These are phyloP conservation scores for Glaucomys volans DNA, from an alignment of 2,113 vertebrate species.

Conservation along the genomic window DNA sequence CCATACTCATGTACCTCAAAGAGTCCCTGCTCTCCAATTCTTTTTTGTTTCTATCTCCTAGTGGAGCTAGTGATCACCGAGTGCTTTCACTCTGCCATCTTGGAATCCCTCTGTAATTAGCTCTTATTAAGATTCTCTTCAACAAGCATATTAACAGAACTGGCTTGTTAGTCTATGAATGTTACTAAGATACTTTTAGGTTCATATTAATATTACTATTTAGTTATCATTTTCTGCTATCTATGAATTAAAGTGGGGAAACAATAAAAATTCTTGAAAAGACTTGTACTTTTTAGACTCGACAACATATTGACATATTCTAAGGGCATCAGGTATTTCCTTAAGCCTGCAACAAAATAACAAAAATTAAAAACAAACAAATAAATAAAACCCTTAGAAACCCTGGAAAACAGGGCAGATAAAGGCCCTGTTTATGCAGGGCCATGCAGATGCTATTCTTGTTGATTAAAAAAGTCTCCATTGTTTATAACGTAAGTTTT, in stretches of 20 bases:
- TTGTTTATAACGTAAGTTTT: neutral
- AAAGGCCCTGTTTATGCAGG: too few species aligned
- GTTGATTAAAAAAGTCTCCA: neutral
- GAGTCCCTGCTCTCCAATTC: too few species aligned
- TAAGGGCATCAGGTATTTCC: neutral
- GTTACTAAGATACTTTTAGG: neutral
- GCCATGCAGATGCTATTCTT: neutral
- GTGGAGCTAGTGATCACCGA: too few species aligned
- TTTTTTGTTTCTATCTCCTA: too few species aligned
- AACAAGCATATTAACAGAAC: neutral
- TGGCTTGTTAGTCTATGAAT: neutral
- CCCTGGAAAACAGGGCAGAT: neutral
- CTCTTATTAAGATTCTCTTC: neutral
- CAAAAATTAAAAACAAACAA: neutral
- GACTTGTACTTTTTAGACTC: neutral
- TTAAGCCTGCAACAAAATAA: neutral
- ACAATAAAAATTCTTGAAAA: neutral
- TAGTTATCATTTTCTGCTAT: neutral
- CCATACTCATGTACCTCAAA: too few species aligned
- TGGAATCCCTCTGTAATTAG: neutral
- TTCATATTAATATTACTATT: conserved; percentile 6
- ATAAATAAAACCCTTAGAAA: neutral
- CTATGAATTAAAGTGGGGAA: neutral
- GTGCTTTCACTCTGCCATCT: too few species aligned
- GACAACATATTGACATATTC: neutral